Evolutionary conservation across 1,140 invertebrate species (phyloP), one percentile per base, ranked within the genome.

Genomic region (Plectrocnemia conspersa): DNA sequence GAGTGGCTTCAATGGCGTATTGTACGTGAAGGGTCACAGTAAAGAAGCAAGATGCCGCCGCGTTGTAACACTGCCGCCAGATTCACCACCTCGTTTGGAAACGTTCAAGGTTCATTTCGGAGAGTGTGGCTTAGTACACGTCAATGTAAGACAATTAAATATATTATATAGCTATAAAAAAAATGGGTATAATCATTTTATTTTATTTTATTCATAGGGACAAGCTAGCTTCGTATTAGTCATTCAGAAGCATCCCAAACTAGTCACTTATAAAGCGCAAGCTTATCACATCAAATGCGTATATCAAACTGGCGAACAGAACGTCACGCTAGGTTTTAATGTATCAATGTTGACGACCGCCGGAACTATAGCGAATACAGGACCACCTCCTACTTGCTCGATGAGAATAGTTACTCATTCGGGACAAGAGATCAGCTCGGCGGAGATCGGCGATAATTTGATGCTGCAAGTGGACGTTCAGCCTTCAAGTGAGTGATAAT

Each of bases 231-330:
- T 95, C 65, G 87, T 95, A 0, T 74, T 96, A 15, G 91, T 96
- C 7, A 92, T 96, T 65, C 92, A 95, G 65, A 94, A 93, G 74
- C 93, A 96, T 82, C 91, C 91, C 0, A 93, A 92, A 79, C 73
- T 96, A 3, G 86, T 95, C n/a, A 96, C 93, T 3, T 92, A 89
- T 66, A 91, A 93, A 63, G 91, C 92, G 1, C 90, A 93, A 73
- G 92, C 93, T 1, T 96, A 95, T 72, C 90, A 94, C 68, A 93
- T 95, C 38, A 92, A 91, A 70, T 96, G 93, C 70, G 85, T 94
- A 42, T 95, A 95, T 68, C 88, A 93, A 71, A 94, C 91, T 1
- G 91, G 91, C 52, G 91, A 94, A 70, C 90, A 93, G 70, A 93
- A 92, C 48, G 90, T 96, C 0, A 94, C 89, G 0, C 73, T 95